Evolutionary conservation across 2,888 invertebrate species (phyloP).

Genomic region (Hydrotaea cyrtoneurina): DNA sequence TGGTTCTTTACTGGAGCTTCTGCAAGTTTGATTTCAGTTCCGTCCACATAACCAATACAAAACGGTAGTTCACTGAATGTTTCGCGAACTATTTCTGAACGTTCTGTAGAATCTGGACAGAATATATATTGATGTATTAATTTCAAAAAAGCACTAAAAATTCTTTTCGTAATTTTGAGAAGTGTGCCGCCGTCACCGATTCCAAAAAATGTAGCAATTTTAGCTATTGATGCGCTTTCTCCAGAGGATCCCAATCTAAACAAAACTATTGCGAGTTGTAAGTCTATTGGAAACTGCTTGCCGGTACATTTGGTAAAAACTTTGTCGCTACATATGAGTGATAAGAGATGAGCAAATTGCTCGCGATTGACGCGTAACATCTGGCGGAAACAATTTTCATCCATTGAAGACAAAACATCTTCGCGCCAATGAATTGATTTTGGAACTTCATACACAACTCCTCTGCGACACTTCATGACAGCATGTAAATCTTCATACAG

Average conservation of each 20-base stretch:
- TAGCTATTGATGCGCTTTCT: slow-evolving; percentile 46
- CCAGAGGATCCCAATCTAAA: slow-evolving; percentile 59
- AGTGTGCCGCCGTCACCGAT: slow-evolving; percentile 50
- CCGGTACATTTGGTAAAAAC: slow-evolving; percentile 47
- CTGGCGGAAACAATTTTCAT: slow-evolving; percentile 56
- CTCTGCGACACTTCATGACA: slow-evolving; percentile 48
- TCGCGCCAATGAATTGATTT: slow-evolving; percentile 49
- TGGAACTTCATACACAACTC: slow-evolving; percentile 44
- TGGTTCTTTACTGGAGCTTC: slow-evolving; percentile 53
- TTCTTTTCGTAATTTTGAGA: slow-evolving; percentile 48
- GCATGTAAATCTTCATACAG: slow-evolving; percentile 46
- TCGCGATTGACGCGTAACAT: slow-evolving; percentile 50
- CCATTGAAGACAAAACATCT: slow-evolving; percentile 49
- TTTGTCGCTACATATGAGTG: slow-evolving; percentile 46
- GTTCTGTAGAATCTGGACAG: slow-evolving; percentile 47
- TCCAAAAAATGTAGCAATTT: slow-evolving; percentile 30
- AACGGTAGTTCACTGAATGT: too few relatives aligned
- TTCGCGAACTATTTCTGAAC: slow-evolving; percentile 43
- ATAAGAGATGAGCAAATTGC: slow-evolving; percentile 48
- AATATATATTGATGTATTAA: slow-evolving; percentile 39
- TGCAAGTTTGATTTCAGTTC: slow-evolving; percentile 56
- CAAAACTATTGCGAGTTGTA: slow-evolving; percentile 55
- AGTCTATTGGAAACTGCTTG: slow-evolving; percentile 47
- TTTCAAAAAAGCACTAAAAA: slow-evolving; percentile 50
- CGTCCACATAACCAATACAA: slow-evolving; percentile 44